A percentile compares a stretch with the other conserved stretches of the same genome.
These are phyloP conservation scores for Melangyna quadrimaculata DNA, from an alignment of 2,888 invertebrate species.

Conservation along the genomic window DNA sequence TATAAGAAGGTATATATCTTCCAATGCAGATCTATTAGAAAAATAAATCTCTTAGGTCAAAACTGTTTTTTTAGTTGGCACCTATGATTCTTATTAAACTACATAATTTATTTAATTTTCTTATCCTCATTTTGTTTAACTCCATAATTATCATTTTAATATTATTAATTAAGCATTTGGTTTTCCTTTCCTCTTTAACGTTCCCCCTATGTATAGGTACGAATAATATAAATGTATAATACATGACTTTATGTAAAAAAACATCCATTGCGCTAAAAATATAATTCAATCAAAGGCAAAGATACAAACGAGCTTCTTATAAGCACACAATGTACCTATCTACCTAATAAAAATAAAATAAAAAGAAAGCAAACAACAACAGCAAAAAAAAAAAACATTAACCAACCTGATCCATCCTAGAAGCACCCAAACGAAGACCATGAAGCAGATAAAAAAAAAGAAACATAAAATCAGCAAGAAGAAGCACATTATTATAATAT, in stretches of 20 bases:
- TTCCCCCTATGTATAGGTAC: not conserved
- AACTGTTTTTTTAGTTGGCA: no score
- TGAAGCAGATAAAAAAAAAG: not conserved
- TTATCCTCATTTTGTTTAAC: not conserved
- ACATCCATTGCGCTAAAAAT: conserved; percentile 63
- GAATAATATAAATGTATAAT: not conserved
- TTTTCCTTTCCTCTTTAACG: not conserved
- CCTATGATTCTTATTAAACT: no score
- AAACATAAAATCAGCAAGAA: conserved; percentile 23
- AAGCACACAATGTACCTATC: conserved; percentile 29
- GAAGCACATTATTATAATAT: conserved; percentile 65
- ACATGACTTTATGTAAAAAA: not conserved
- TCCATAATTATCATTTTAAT: not conserved
- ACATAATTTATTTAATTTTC: not conserved
- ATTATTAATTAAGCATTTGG: not conserved
- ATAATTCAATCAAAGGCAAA: conserved; percentile 65
- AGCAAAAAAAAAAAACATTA: conserved; percentile 20
- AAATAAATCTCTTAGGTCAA: no score
- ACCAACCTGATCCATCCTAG: conserved; percentile 43
- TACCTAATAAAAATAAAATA: conserved; percentile 22
- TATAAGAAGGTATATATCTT: no score
- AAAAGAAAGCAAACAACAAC: not conserved
- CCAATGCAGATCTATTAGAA: no score
- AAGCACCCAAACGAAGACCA: conserved; percentile 14
- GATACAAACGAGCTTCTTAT: conserved; percentile 44